phyloP scores from a whole-genome alignment of 2,888 invertebrate genomes.

The Dusona sp. region DNA sequence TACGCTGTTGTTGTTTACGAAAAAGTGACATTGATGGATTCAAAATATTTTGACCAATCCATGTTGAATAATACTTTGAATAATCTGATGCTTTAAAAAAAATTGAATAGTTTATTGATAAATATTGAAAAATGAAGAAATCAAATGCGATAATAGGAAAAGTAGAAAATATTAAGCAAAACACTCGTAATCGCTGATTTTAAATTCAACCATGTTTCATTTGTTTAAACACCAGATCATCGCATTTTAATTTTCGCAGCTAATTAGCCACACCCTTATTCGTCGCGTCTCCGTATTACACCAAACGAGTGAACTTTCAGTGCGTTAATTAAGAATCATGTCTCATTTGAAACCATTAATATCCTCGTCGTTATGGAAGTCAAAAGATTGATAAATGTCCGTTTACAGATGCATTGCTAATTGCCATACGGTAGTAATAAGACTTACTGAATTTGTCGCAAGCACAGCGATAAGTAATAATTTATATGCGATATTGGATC shows the following conservation, averaged over 20 bases:
- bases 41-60: neutral
- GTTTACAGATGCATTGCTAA: slow-evolving; percentile 34
- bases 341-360: slow-evolving; percentile 19
- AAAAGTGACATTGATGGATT: neutral
- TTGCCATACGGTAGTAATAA: slow-evolving; percentile 21
- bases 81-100: neutral
- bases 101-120: neutral
- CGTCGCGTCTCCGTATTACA: neutral
- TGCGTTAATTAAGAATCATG: neutral
- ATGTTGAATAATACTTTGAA: neutral
- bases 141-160: neutral
- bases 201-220: neutral
- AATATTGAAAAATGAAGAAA: neutral
- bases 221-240: neutral
- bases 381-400: slow-evolving; percentile 40
- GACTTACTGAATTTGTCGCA: slow-evolving; percentile 33
- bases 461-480: slow-evolving; percentile 21
- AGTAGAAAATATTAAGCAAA: neutral
- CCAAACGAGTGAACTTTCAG: neutral
- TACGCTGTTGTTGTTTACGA: neutral
- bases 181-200: neutral
- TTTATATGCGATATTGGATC: slow-evolving; percentile 41
- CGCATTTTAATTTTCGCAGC: neutral
- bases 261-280: neutral
- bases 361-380: slow-evolving; percentile 31